Evolutionary conservation across 2,113 vertebrate species (phyloP), one percentile per base, ranked within the genome.

Genomic region (Takifugu bimaculatus): DNA sequence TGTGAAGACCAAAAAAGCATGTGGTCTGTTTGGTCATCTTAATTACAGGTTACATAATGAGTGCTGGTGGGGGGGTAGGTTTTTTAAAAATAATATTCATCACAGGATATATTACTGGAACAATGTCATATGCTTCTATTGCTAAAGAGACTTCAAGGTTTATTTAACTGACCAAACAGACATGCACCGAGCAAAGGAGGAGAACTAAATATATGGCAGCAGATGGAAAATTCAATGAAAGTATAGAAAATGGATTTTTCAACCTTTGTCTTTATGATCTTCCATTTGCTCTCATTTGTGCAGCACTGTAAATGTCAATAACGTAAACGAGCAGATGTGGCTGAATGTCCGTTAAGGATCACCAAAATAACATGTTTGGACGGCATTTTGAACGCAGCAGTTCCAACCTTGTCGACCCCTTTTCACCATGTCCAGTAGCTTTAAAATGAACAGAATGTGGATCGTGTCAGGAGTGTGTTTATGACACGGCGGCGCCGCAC

Each of bases 161-260:
- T 81, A 85, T 78, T 85, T 78, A 80, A 76, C 77, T 82, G 72
- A 54, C 67, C 69, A 87, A 86, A 85, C 65, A 85, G 71, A 80
- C 64, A 72, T 52, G 57, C 77, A 79, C 59, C 45, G 68, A 72
- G 76, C 60, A 81, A 81, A 80, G 13, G 55, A 63, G 11, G 58
- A 63, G 68, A 61, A 77, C 58, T 61, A 72, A 75, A 75, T 75
- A 70, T 57, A 64, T 45, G 51, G 62, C 65, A 73, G n/a, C 29
- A 35, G 60, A 65, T 57, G 47, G 25, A 49, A 69, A 88, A 79
- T 68, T 51, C 72, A 88, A 86, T 87, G 82, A 84, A 71, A 67
- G 54, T 52, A 66, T 43, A 70, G 72, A 79, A 76, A 79, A 82
- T 77, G 56, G 72, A 84, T 84, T 86, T 79, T 80, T 68, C 57